Evolutionary conservation across 2,888 invertebrate species (phyloP).

Genomic region (Pammene fasciana): DNA sequence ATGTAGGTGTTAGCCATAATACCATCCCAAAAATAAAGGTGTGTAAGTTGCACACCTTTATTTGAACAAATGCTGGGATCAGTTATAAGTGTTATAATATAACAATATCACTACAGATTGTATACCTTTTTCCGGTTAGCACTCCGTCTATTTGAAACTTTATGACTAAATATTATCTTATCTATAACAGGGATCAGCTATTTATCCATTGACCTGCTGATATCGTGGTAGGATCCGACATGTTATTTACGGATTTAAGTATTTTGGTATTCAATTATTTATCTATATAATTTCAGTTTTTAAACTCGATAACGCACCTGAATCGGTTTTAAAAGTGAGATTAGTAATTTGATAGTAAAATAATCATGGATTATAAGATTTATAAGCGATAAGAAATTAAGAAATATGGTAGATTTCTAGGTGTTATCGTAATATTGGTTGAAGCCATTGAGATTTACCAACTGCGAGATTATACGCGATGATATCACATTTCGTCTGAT

Average conservation of each 20-base stretch:
- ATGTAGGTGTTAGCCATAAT: no score
- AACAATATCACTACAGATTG: no score
- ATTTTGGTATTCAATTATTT: background rate
- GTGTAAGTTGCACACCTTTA: no score
- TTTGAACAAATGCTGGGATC: no score
- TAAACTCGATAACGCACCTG: background rate
- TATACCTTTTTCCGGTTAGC: background rate
- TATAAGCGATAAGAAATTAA: background rate
- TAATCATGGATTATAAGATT: slow-evolving; percentile 1
- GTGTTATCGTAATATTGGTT: background rate
- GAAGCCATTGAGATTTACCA: slow-evolving; percentile 5
- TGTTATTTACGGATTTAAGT: no score
- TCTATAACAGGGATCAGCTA: slow-evolving; percentile 10
- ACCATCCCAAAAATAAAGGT: no score
- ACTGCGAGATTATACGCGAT: background rate
- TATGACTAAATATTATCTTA: slow-evolving; percentile 11
- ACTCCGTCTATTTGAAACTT: no score
- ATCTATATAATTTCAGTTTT: background rate
- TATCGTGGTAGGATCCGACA: slow-evolving; percentile 1
- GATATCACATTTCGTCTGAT: background rate
- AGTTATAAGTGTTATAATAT: no score
- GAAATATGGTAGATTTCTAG: background rate
- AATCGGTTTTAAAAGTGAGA: background rate
- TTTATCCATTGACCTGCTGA: slow-evolving; percentile 26
- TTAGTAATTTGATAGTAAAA: background rate